phyloP scores from a whole-genome alignment of 2,888 invertebrate species.

The Scrobipalpa atriplicella region DNA sequence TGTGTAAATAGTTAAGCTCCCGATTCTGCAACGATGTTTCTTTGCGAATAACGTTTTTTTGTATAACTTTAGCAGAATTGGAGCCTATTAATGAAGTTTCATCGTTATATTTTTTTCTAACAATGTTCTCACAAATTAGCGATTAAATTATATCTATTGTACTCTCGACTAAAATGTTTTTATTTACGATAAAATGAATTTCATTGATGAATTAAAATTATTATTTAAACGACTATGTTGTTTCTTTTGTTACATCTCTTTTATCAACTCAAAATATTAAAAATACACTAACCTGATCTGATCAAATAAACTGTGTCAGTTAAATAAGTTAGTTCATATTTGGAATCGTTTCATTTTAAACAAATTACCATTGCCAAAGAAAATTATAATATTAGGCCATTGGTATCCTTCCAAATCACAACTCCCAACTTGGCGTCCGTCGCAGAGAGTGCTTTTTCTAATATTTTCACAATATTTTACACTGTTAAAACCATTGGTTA shows the following conservation, averaged over 20 bases:
- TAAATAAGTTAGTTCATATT: too few relatives aligned
- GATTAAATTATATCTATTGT: slow-evolving; percentile 52
- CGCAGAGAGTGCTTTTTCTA: too few relatives aligned
- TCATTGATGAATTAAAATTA: slow-evolving; percentile 69
- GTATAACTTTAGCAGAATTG: slow-evolving; percentile 9
- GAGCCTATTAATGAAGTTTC: slow-evolving; percentile 41
- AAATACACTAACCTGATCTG: neutral
- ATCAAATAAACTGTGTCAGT: too few relatives aligned
- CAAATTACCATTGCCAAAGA: too few relatives aligned
- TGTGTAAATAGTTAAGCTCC: slow-evolving; percentile 37
- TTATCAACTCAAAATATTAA: neutral
- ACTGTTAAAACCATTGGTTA: too few relatives aligned
- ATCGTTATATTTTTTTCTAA: slow-evolving; percentile 55
- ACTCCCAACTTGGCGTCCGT: too few relatives aligned
- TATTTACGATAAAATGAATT: slow-evolving; percentile 61
- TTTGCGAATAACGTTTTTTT: neutral
- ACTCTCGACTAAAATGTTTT: slow-evolving; percentile 51
- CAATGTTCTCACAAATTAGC: slow-evolving; percentile 53
- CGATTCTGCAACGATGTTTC: slow-evolving; percentile 17
- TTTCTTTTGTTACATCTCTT: slow-evolving; percentile 35
- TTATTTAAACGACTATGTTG: slow-evolving; percentile 54
- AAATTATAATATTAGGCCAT: too few relatives aligned
- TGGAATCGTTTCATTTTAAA: too few relatives aligned
- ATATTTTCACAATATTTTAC: too few relatives aligned
- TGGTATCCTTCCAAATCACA: too few relatives aligned